phyloP scores from a whole-genome alignment of 2,888 invertebrate species.

The Dascillus cervinus region DNA sequence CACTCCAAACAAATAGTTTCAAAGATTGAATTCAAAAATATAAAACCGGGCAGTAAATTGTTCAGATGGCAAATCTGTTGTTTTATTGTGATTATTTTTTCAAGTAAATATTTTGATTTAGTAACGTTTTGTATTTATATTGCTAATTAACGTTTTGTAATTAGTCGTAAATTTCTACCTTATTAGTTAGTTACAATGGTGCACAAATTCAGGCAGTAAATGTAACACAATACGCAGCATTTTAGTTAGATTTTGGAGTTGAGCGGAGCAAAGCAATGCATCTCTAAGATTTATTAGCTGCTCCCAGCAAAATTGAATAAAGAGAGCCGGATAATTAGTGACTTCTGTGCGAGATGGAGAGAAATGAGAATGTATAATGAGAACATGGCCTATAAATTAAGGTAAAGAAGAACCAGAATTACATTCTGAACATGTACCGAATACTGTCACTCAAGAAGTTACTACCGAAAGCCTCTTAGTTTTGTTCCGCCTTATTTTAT shows the following conservation, averaged over 20 bases:
- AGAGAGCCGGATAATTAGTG: constrained; percentile 33
- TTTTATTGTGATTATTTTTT: no score
- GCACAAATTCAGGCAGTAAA: no score
- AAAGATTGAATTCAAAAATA: no score
- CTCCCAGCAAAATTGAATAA: constrained; percentile 31
- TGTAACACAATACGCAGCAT: constrained; percentile 16
- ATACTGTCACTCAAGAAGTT: constrained; percentile 29
- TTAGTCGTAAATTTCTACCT: no score
- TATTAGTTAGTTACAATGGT: no score
- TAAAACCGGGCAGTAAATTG: no score
- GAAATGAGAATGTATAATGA: constrained; percentile 33
- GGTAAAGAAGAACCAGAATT: constrained; percentile 30
- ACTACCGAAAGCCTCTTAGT: constrained; percentile 15
- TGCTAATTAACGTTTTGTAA: no score
- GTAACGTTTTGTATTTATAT: no score
- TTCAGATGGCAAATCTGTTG: no score
- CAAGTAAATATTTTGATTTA: no score
- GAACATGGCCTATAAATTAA: constrained; percentile 36
- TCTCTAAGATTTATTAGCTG: constrained; percentile 20
- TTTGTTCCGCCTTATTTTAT: constrained; percentile 9
- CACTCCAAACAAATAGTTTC: no score
- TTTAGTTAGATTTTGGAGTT: constrained; percentile 18
- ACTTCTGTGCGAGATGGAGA: constrained; percentile 27
- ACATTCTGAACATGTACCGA: constrained; percentile 31
- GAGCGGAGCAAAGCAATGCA: constrained; percentile 18